Evolutionary conservation across 1,140 invertebrate species (phyloP).

Genomic region (Aphelinus atriplicis): DNA sequence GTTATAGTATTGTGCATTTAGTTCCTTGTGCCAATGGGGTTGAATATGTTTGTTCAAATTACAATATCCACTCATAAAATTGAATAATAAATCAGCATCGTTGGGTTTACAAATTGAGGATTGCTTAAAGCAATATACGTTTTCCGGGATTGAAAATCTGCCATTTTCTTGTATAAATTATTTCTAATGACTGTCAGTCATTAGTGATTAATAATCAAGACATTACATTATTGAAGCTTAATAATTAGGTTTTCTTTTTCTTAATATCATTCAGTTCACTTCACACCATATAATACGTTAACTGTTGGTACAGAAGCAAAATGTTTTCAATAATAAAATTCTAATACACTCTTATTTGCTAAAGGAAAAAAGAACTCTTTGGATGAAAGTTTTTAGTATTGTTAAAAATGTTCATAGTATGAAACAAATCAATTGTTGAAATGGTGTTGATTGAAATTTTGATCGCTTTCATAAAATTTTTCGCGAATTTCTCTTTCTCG

Average conservation of each 20-base stretch:
- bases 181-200: not conserved
- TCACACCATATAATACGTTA: conserved; percentile 32
- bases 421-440: not conserved
- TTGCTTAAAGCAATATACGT: no score
- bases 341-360: conserved; percentile 3
- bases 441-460: no score
- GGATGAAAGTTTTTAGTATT: conserved; percentile 8
- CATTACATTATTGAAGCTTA: not conserved
- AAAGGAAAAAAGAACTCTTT: conserved; percentile 6
- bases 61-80: conserved; percentile 44
- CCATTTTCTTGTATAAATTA: conserved; percentile 4
- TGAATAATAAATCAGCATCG: conserved; percentile 27
- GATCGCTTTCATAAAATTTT: no score
- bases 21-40: conserved; percentile 56
- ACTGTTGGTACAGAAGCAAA: not conserved
- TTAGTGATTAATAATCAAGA: no score
- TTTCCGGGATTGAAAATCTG: no score
- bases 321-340: conserved; percentile 10
- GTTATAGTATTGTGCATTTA: conserved; percentile 59
- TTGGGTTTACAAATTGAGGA: no score
- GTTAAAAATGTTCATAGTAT: not conserved
- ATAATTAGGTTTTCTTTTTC: conserved; percentile 3
- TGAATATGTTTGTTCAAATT: conserved; percentile 46
- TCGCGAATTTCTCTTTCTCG: not conserved
- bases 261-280: conserved; percentile 40